Evolutionary conservation across 2,888 invertebrate genomes (phyloP), one percentile per base, ranked within the genome.

Genomic region (Pheosia tremula): DNA sequence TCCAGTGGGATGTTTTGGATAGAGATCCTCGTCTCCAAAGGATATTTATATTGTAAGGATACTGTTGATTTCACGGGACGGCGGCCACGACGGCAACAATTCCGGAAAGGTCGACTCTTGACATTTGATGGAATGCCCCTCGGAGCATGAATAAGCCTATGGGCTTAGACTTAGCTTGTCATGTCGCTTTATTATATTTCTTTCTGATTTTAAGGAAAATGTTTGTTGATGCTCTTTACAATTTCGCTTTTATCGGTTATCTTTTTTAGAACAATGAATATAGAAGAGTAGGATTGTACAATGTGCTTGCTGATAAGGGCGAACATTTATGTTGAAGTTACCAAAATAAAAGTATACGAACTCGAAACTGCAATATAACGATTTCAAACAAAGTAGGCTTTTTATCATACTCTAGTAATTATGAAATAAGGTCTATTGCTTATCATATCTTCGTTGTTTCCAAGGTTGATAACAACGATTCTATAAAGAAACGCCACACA

Each of bases 101-200:
- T 80, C 79, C 76, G 69, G 79, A 88, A 79, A 81, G 79, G 78
- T 78, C 87, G 82, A 68, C 77, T 78, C 81, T 81, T 89, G 90
- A 88, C 89, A 90, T 90, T 90, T 90, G 90, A 90, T 90, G 86
- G 88, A 88, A 90, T 85, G 85, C 80, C 82, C 82, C 77, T 81
- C 78, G 83, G 82, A 87, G 84, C 90, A 87, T 89, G 88, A 87
- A 88, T 76, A 77, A 81, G 77, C 76, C 75, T 74, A 72, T 61
- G 75, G 62, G 70, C 71, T 75, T 75, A 75, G 75, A 72, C 77
- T 76, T 75, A 75, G 75, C 67, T 60, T 67, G 70, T 68, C 72
- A 74, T 71, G 73, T 72, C 58, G 37, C 67, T 72, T 64, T 74
- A 76, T 76, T 70, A 75, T 74, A 72, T 74, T 69, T 59, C 63